Conservation (phyloP, 2,888 invertebrate species). For the Anthrax anthrax region DNA sequence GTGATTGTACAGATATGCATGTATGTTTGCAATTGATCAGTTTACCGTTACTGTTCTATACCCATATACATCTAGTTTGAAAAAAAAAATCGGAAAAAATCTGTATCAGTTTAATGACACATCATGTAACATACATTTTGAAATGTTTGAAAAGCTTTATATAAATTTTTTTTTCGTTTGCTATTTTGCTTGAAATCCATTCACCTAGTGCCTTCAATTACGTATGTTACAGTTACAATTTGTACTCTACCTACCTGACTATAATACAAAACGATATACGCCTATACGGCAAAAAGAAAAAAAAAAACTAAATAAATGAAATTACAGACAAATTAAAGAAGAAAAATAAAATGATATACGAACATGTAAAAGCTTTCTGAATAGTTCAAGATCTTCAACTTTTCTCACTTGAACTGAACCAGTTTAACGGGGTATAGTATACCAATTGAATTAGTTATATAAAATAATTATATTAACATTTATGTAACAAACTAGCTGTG, state of each 20-base stretch:
- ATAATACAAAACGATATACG: too few relatives aligned
- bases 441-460: not conserved
- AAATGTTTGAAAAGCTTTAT: not conserved
- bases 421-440: conserved; percentile 12
- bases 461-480: too few relatives aligned
- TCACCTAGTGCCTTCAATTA: not conserved
- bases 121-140: too few relatives aligned
- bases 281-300: not conserved
- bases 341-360: not conserved
- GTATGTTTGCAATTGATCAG: too few relatives aligned
- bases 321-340: not conserved
- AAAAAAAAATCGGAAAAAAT: too few relatives aligned
- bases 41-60: not conserved
- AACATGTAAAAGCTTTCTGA: conserved; percentile 5
- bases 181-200: not conserved
- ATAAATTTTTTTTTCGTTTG: not conserved
- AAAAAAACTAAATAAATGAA: not conserved
- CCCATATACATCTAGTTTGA: too few relatives aligned
- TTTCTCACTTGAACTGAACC: conserved; percentile 14
- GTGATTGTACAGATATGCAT: too few relatives aligned
- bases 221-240: not conserved
- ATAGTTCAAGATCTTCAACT: conserved; percentile 20
- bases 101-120: too few relatives aligned
- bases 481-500: too few relatives aligned
- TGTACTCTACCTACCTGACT: too few relatives aligned